Percentiles rank a stretch among this genome's conserved stretches.
Evolutionary conservation across 2,113 vertebrate genomes (phyloP).

Genomic region (Scytalopus superciliaris): DNA sequence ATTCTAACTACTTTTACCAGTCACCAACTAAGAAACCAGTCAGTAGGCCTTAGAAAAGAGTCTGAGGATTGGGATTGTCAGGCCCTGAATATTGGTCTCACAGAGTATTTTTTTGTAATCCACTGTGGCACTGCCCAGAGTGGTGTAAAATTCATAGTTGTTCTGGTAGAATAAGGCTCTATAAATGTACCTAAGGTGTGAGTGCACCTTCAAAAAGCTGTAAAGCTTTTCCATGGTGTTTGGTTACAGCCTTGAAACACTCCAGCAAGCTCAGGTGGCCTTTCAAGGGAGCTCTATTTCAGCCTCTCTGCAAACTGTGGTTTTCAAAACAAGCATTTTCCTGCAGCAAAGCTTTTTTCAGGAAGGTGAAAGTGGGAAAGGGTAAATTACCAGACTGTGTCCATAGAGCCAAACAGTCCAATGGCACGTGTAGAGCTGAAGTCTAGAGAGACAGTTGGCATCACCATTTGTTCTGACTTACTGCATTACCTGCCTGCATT

Average conservation of each 20-base stretch:
- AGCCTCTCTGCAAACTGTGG: neutral
- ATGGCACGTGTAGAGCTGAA: neutral
- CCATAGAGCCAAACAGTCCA: neutral
- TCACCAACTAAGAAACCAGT: neutral
- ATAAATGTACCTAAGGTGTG: neutral
- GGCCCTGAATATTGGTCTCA: neutral
- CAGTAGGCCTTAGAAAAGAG: neutral
- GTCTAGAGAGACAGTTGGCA: neutral
- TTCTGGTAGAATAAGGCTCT: neutral
- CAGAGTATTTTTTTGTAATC: neutral
- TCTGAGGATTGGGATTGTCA: neutral
- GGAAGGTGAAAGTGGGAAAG: neutral
- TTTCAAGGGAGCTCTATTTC: neutral
- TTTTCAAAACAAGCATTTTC: neutral
- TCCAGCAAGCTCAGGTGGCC: neutral
- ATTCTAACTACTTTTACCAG: neutral
- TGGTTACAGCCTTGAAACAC: neutral
- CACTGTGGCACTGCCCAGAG: neutral
- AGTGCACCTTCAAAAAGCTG: neutral
- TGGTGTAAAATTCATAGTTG: neutral
- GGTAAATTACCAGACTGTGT: neutral
- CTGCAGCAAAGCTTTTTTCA: neutral
- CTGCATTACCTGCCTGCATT: neutral
- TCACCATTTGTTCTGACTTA: neutral
- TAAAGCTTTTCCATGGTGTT: neutral